Base-by-base conservation (phyloP, 2,888 invertebrate species). In the Xestoiulus laeticollis region DNA sequence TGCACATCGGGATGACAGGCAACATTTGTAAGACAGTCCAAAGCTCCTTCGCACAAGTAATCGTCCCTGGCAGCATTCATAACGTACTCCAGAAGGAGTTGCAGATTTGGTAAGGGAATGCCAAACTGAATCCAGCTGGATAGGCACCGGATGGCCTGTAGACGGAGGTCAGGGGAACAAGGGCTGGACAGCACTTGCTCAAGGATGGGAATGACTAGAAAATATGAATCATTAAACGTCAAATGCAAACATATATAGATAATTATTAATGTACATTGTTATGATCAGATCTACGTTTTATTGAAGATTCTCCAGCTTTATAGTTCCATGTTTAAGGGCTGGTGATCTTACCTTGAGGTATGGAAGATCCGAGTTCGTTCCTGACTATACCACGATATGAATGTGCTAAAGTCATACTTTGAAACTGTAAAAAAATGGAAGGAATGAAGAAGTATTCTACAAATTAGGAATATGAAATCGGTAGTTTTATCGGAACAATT, bases 121-220 rank as follows among this genome's bases (percentile, higher is more conserved):
- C 92, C 94, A 90, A 94, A 92, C 89, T 94, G 94, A 44, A 95
- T 93, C 95, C 95, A 96, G 85, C 92, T 92, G 43, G 92, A 91
- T 87, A 92, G 91, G 89, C 92, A 92, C 87, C 91, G 91, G 33
- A 92, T 89, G 1, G 91, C 90, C 83, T 91, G 91, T 78, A 89
- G 88, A 33, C 88, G 89, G 16, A 90, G 78, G 16, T 89, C 89
- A 32, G 89, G 85, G 1, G 89, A 85, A 43, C 88, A 84, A 16
- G 88, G 87, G 85, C 89, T 88, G 16, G 89, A 89, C 5, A 90
- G 43, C 59, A 90, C 87, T 48, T 88, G 89, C 43, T 91, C 90
- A 44, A 92, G 89, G 78, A 92, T 89, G 12, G 90, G 90, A 87
- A 92, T 89, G 44, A 92, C 92, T 91, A 90, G 59, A 89, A 90